Base-by-base conservation (phyloP, 2,888 invertebrate species). In the Apantesis nais region DNA sequence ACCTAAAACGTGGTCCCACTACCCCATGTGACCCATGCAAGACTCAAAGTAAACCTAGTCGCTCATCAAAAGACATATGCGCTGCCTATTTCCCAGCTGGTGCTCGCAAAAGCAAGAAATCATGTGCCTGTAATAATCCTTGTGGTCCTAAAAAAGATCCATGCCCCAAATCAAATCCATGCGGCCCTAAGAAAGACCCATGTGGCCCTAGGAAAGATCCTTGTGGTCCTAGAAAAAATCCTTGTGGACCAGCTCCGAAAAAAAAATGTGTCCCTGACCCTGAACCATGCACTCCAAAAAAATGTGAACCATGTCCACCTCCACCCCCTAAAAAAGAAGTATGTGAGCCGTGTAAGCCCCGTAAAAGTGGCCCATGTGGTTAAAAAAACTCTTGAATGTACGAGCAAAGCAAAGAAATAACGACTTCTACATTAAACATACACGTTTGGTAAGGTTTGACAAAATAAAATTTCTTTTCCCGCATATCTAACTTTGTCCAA, bases 151-250 rank as follows among this genome's bases (percentile, higher is more conserved):
- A 58, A 60, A 44, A 62, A 14, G 16, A 3, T 11, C 16, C 25
- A 34, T 12, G 34, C 14, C 22, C 67, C 12, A 22, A 14, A 25
- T 19, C 2, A 12, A n/a, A 67, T 62, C 68, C 68, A 7, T 68
- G 68, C 37, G 29, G 29, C 0, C 48, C 62, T n/a, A 52, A n/a
- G 19, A 39, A 48, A 41, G 16, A 60, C 60, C 22, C 60, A 2
- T 69, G 69, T 58, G 34, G 11, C 3, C 61, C 70, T 3, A 66
- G 37, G 39, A 19, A 39, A 39, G 44, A 70, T 16, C 65, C 69
- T 1, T 69, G 69, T 44, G 22, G 31, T 0, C 44, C 63, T 22
- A 22, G 31, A 41, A 44, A 63, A 67, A 19, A 68, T 48, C 67
- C 67, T 19, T 68, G 67, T 37, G 12, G 9, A 16, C 64, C 44